A percentile compares a stretch with the other conserved stretches of the same genome.
phyloP scores from a whole-genome alignment of 2,888 invertebrate species.

The Branchinecta sandiegonensis region DNA sequence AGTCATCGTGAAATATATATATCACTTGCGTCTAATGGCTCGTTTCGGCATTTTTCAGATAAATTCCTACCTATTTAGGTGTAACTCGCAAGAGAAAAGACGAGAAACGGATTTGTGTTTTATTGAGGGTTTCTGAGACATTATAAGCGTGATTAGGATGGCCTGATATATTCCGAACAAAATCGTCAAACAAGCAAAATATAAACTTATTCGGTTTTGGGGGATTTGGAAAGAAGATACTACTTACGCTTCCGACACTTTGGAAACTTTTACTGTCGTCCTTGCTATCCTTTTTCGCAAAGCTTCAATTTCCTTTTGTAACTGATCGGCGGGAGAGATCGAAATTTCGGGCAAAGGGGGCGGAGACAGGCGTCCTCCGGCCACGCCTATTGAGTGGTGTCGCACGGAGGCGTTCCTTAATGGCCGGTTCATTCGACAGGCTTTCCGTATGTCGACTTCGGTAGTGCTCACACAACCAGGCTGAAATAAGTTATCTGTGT shows the following conservation, averaged over 20 bases:
- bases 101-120: no score
- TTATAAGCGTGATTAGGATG: no score
- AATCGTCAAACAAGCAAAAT: not conserved
- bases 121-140: no score
- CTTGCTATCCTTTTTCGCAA: constrained; percentile 66
- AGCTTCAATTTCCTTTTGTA: constrained; percentile 54
- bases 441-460: constrained; percentile 93
- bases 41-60: no score
- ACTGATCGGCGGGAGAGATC: constrained; percentile 33
- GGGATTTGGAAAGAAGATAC: not conserved
- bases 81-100: no score
- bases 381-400: constrained; percentile 26
- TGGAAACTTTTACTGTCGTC: constrained; percentile 75
- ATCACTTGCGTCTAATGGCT: no score
- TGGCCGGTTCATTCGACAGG: constrained; percentile 45
- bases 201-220: not conserved
- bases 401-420: constrained; percentile 23
- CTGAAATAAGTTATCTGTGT: constrained; percentile 38
- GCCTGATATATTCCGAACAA: not conserved
- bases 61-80: no score
- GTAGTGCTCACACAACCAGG: constrained; percentile 98
- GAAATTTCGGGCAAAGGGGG: constrained; percentile 36
- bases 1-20: no score
- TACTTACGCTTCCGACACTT: constrained; percentile 83
- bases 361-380: constrained; percentile 39